Percentiles rank a stretch among this genome's conserved stretches.
Conservation (phyloP, 2,113 vertebrate genomes). For the Petromus typicus region DNA sequence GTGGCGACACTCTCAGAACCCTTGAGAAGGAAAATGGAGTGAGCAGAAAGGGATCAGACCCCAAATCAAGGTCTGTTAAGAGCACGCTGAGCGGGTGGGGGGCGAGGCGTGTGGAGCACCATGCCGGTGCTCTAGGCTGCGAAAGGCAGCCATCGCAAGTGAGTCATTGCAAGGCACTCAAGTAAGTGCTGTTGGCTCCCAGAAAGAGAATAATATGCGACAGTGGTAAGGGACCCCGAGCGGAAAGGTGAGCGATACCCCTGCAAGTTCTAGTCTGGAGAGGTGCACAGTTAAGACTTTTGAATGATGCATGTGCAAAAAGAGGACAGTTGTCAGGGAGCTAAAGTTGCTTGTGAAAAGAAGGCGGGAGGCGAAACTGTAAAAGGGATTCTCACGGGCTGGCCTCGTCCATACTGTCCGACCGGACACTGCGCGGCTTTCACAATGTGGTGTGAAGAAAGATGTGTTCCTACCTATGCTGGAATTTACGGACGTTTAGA, state of each 20-base stretch:
- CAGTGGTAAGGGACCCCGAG: background rate
- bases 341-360: background rate
- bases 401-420: slow-evolving; percentile 21
- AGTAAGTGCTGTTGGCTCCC: background rate
- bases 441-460: background rate
- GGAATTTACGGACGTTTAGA: no score
- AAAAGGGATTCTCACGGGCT: background rate
- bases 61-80: background rate
- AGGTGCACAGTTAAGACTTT: background rate
- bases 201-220: background rate
- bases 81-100: no score
- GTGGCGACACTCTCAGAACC: background rate
- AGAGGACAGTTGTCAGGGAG: background rate
- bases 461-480: no score
- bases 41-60: background rate
- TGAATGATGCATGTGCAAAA: background rate
- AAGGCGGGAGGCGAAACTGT: background rate
- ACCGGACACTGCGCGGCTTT: background rate
- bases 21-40: background rate
- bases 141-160: background rate
- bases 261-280: background rate
- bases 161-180: background rate
- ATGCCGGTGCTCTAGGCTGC: background rate
- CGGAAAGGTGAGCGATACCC: background rate
- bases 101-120: background rate